phyloP scores from a whole-genome alignment of 1,140 invertebrate genomes.

The Drosophila grimshawi region DNA sequence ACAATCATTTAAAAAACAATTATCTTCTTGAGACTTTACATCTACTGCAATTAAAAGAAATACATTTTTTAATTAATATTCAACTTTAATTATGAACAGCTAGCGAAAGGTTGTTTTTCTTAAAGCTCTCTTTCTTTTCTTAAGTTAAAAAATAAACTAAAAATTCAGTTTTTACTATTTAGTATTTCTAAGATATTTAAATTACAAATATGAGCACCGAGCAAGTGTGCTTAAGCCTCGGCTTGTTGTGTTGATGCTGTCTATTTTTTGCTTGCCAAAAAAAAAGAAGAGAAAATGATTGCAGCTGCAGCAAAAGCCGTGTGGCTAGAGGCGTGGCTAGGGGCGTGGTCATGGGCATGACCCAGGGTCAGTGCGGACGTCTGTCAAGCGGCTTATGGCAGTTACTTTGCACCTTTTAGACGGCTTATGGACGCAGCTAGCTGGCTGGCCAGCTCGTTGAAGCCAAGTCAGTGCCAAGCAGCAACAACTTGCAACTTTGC shows the following conservation, averaged over 20 bases:
- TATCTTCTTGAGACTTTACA: too few relatives aligned
- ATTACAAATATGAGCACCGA: too few relatives aligned
- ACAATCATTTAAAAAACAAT: too few relatives aligned
- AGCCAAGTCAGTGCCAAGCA: constrained; percentile 63
- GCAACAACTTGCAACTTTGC: constrained; percentile 20
- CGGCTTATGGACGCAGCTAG: constrained; percentile 52
- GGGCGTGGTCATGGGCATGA: not conserved
- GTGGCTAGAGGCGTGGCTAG: not conserved
- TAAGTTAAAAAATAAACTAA: too few relatives aligned
- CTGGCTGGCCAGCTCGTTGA: constrained; percentile 31
- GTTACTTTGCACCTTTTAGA: constrained; percentile 80
- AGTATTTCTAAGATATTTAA: too few relatives aligned
- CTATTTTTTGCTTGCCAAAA: not conserved
- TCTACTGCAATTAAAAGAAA: too few relatives aligned
- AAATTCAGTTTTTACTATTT: too few relatives aligned
- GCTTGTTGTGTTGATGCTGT: not conserved
- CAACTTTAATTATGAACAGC: too few relatives aligned
- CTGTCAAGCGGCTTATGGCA: constrained; percentile 73
- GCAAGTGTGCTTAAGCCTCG: not conserved
- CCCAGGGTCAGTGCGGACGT: constrained; percentile 23
- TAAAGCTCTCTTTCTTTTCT: too few relatives aligned
- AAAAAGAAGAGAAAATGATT: constrained; percentile 46
- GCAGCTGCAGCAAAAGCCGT: constrained; percentile 16
- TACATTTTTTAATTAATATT: too few relatives aligned
- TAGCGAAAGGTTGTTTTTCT: too few relatives aligned